Conservation (phyloP, 2,113 vertebrate species). For the Scomber scombrus region DNA sequence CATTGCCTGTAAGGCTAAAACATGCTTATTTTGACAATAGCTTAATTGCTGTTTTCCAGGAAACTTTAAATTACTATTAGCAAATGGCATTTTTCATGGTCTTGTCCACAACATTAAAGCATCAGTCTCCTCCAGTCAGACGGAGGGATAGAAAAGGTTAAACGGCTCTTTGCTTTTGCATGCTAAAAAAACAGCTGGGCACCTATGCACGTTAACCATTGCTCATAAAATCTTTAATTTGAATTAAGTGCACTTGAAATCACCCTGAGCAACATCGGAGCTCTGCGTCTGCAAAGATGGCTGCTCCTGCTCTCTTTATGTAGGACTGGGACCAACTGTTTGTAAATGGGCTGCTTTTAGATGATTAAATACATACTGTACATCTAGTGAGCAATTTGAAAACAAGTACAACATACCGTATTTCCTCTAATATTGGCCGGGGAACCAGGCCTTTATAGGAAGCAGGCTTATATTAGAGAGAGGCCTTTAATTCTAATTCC, state of each 20-base stretch:
- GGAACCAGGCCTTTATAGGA: too few species aligned
- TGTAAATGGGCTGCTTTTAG: background rate
- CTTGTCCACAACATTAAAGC: conserved; percentile 26
- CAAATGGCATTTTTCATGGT: conserved; percentile 15
- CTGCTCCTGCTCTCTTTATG: conserved; percentile 24
- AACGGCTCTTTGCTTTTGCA: conserved; percentile 44
- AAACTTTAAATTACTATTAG: conserved; percentile 53
- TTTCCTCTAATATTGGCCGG: too few species aligned
- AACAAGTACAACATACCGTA: background rate
- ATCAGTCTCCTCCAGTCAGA: conserved; percentile 31
- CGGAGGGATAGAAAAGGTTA: conserved; percentile 38
- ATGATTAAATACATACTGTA: background rate
- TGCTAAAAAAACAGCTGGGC: conserved; percentile 54
- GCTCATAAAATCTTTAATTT: conserved; percentile 69
- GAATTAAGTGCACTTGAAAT: conserved; percentile 67
- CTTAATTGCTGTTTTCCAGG: conserved; percentile 53
- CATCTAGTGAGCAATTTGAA: conserved; percentile 1
- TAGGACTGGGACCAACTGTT: background rate
- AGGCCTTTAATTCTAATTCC: too few species aligned
- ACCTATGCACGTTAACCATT: conserved; percentile 39
- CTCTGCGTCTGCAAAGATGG: conserved; percentile 37
- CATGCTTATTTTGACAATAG: conserved; percentile 53
- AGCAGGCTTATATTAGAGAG: too few species aligned
- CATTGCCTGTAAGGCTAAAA: conserved; percentile 64
- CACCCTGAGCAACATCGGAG: conserved; percentile 50